Evolutionary conservation across 2,888 invertebrate genomes (phyloP).

Genomic region (Diadegma fenestrale): DNA sequence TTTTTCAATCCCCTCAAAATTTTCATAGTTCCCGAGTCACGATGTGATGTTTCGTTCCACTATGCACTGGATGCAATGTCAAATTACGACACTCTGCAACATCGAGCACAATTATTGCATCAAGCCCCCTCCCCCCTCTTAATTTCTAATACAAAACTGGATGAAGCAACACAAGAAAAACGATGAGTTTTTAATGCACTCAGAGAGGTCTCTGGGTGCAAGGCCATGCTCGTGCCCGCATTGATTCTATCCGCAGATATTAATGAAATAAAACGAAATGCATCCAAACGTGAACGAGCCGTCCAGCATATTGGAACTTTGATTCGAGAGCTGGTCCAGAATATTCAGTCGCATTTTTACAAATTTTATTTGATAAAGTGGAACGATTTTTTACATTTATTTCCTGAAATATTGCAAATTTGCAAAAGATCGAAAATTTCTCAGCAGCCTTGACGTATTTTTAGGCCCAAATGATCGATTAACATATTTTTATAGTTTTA

Average conservation of each 20-base stretch:
- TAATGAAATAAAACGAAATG: not conserved
- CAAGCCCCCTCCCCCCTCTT: slow-evolving; percentile 26
- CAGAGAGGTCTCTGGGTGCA: slow-evolving; percentile 47
- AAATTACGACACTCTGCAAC: slow-evolving; percentile 27
- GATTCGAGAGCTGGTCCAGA: not conserved
- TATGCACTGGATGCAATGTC: slow-evolving; percentile 11
- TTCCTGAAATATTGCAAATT: slow-evolving; percentile 1
- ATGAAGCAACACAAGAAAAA: slow-evolving; percentile 53
- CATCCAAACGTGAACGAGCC: not conserved
- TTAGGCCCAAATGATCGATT: slow-evolving; percentile 11
- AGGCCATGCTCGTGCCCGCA: slow-evolving; percentile 49
- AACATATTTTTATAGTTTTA: slow-evolving; percentile 22
- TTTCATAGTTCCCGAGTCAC: not conserved
- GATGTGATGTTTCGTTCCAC: not conserved
- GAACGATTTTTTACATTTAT: not conserved
- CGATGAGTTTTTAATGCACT: slow-evolving; percentile 33
- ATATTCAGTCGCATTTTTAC: not conserved
- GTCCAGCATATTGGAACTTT: not conserved
- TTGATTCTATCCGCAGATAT: slow-evolving; percentile 42
- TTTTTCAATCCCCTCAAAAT: not conserved
- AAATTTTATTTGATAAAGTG: not conserved
- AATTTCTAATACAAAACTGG: slow-evolving; percentile 56
- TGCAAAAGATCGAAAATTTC: not conserved
- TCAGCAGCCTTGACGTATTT: slow-evolving; percentile 5
- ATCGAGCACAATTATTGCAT: slow-evolving; percentile 46